A percentile compares a stretch with the other conserved stretches of the same genome.
Evolutionary conservation across 2,113 vertebrate genomes (phyloP).

Genomic region (Talpa occidentalis): DNA sequence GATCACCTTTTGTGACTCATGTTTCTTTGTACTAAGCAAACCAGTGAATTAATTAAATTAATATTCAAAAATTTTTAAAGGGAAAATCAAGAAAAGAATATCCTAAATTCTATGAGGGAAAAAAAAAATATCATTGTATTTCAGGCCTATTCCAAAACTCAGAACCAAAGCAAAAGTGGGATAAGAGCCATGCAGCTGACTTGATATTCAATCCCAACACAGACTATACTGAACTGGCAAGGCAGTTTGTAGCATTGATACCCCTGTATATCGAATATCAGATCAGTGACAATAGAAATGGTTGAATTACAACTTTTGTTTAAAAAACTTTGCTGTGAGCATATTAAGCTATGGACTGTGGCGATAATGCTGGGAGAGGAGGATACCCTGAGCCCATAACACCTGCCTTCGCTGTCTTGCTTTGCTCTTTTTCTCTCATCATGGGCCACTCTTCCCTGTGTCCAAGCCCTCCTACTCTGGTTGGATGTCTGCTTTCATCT

Average conservation of each 20-base stretch:
- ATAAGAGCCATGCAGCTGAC: background rate
- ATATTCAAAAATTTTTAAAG: background rate
- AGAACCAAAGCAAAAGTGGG: background rate
- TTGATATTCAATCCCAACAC: background rate
- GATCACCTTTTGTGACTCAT: background rate
- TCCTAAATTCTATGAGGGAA: background rate
- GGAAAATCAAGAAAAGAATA: background rate
- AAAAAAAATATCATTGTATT: background rate
- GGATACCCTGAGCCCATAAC: rapidly evolving
- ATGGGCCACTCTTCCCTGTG: background rate
- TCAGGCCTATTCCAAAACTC: background rate
- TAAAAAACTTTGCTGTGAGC: background rate
- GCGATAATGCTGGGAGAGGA: background rate
- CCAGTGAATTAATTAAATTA: background rate
- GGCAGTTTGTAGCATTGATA: background rate
- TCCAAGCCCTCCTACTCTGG: background rate
- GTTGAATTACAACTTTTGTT: background rate
- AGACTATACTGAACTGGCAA: background rate
- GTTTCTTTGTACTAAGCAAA: background rate
- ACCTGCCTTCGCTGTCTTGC: background rate
- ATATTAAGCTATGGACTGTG: background rate
- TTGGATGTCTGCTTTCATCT: background rate
- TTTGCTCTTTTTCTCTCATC: background rate
- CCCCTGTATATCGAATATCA: background rate
- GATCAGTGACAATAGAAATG: background rate